Percentiles rank a stretch among this genome's conserved stretches.
These are phyloP conservation scores for Eupithecia centaureata DNA, from an alignment of 2,888 invertebrate genomes.

Conservation along the genomic window DNA sequence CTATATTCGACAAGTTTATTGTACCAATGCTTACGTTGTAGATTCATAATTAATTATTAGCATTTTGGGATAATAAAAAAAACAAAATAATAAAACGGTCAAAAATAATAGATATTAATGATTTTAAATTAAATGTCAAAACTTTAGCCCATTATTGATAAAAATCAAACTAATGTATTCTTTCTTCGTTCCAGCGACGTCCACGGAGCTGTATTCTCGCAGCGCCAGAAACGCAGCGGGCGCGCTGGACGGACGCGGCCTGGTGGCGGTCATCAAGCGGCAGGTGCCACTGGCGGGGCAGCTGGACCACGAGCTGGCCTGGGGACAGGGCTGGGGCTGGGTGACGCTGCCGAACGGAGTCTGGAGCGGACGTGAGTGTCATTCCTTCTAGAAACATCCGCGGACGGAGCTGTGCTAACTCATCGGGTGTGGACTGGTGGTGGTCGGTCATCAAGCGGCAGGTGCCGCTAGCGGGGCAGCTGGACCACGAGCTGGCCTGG, in stretches of 20 bases:
- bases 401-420: conserved; percentile 72
- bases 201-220: conserved; percentile 71
- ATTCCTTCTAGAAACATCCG: conserved; percentile 66
- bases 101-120: no score
- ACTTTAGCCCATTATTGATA: no score
- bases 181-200: conserved; percentile 62
- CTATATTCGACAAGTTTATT: no score
- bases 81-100: no score
- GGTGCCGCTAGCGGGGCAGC: conserved; percentile 80
- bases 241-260: conserved; percentile 74
- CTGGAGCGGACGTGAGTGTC: conserved; percentile 85
- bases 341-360: conserved; percentile 87
- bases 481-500: conserved; percentile 85
- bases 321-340: conserved; percentile 92
- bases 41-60: no score
- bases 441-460: conserved; percentile 79
- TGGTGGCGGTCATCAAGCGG: conserved; percentile 79
- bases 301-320: conserved; percentile 84
- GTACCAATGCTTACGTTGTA: no score
- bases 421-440: conserved; percentile 66
- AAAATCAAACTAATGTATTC: neutral
- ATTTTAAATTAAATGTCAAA: no score
- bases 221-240: conserved; percentile 64
- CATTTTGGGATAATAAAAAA: no score
- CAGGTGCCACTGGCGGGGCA: conserved; percentile 81